phyloP scores from a whole-genome alignment of 2,888 invertebrate genomes.

The Bombylius major region DNA sequence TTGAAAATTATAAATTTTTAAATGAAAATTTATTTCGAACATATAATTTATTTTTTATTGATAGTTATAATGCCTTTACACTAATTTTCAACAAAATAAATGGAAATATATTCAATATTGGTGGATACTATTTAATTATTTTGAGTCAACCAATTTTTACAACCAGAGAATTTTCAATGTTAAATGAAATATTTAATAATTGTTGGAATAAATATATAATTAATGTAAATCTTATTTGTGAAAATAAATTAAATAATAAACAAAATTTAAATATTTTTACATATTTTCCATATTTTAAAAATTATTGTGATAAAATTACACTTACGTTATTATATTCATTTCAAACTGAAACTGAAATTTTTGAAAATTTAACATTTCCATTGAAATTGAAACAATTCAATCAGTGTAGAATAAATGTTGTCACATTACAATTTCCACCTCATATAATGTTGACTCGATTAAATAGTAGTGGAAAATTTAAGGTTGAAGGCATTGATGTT shows the following conservation, averaged over 20 bases:
- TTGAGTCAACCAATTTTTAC: not conserved
- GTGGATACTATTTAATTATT: not conserved
- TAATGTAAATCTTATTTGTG: not conserved
- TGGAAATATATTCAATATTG: not conserved
- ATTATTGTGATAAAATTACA: not conserved
- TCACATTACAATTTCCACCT: slow-evolving; percentile 3
- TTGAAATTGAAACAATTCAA: slow-evolving; percentile 9
- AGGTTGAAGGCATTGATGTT: slow-evolving; percentile 10
- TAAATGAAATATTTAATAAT: not conserved
- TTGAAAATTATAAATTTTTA: no score
- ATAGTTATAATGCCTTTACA: not conserved
- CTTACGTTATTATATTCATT: no score
- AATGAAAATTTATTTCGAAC: no score
- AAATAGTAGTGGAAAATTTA: not conserved
- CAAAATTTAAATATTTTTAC: not conserved
- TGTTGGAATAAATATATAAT: not conserved
- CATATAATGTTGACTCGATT: slow-evolving; percentile 2
- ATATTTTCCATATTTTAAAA: not conserved
- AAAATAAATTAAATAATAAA: not conserved
- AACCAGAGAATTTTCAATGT: not conserved
- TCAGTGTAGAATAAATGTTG: slow-evolving; percentile 7
- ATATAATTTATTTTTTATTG: not conserved
- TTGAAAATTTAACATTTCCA: slow-evolving; percentile 2
- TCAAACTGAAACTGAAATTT: no score
- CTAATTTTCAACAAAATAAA: not conserved